Evolutionary conservation across 2,113 vertebrate species (phyloP), one percentile per base, ranked within the genome.

Genomic region (Halichoeres trimaculatus): DNA sequence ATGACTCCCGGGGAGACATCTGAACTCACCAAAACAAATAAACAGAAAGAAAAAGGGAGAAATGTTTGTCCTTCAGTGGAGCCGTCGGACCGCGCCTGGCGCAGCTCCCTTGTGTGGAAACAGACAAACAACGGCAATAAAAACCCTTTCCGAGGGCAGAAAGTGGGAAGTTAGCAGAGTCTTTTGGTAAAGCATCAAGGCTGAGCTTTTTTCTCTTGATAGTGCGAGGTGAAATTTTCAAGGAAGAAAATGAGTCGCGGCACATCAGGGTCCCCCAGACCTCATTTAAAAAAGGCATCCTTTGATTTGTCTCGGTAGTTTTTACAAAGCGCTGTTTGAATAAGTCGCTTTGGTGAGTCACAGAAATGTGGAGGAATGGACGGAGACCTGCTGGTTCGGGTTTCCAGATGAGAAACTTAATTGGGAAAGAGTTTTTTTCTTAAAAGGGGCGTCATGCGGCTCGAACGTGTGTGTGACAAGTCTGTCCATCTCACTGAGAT

Each of bases 11-110:
- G 62, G 73, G 76, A 86, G 85, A 81, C 81, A 51, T 83, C 45
- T 76, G 76, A 88, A 80, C 64, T 53, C 4, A 23, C 36, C 52
- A 70, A 83, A 85, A 86, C 48, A 88, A 88, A 84, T 64, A 83
- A 73, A 80, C 35, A 23, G 23, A 66, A 53, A 53, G 67, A 45
- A 24, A 51, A 58, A 74, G 36, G 43, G 26, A 69, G 74, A 62
- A 59, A 67, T 59, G 60, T 79, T 54, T 59, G 84, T 82, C 87
- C 76, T 84, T 87, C 54, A 41, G 20, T 5, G 4, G 66, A 68
- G 75, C 51, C 4, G 19, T 24, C 11, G 54, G 63, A 68, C 60
- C 7, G 61, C 19, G 20, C 48, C 57, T n/a, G 54, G 23, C 9
- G 10, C 2, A 5, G 73, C 55, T 79, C 74, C 70, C 71, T 34